Evolutionary conservation across 2,113 vertebrate genomes (phyloP).

Genomic region (Macroglossus sobrinus): DNA sequence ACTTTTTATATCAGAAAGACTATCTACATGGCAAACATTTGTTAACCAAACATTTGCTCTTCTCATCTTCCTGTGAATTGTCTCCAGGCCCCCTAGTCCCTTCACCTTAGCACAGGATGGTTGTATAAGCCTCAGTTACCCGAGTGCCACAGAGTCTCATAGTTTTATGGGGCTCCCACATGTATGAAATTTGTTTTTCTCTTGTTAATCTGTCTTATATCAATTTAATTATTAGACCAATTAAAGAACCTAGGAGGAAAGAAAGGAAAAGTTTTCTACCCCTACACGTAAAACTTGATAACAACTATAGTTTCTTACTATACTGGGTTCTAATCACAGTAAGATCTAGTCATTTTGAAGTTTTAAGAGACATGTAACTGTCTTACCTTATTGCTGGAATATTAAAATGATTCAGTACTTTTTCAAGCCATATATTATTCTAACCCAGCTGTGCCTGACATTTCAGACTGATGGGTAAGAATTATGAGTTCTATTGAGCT

Average conservation of each 20-base stretch:
- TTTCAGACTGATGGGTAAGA: conserved; percentile 24
- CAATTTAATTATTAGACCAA: not conserved
- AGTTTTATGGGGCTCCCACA: not conserved
- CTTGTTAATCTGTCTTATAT: not conserved
- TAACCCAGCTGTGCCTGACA: conserved; percentile 20
- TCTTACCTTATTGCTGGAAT: not conserved
- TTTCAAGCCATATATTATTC: conserved; percentile 38
- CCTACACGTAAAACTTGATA: not conserved
- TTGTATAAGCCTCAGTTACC: not conserved
- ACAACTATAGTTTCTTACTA: not conserved
- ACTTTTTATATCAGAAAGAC: not conserved
- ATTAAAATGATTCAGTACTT: conserved; percentile 43
- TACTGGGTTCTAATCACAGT: not conserved
- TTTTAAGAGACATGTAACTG: conserved; percentile 44
- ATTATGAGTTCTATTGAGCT: not conserved
- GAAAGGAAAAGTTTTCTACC: not conserved
- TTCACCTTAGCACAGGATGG: not conserved
- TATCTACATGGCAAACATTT: not conserved
- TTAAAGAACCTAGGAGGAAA: not conserved
- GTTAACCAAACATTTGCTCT: not conserved
- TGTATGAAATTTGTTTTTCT: not conserved
- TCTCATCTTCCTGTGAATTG: not conserved
- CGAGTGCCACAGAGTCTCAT: not conserved
- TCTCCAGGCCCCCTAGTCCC: not conserved
- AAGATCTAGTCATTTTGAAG: conserved; percentile 45